Conservation (phyloP, 2,113 vertebrate genomes). For the Nothocercus nigrocapillus region DNA sequence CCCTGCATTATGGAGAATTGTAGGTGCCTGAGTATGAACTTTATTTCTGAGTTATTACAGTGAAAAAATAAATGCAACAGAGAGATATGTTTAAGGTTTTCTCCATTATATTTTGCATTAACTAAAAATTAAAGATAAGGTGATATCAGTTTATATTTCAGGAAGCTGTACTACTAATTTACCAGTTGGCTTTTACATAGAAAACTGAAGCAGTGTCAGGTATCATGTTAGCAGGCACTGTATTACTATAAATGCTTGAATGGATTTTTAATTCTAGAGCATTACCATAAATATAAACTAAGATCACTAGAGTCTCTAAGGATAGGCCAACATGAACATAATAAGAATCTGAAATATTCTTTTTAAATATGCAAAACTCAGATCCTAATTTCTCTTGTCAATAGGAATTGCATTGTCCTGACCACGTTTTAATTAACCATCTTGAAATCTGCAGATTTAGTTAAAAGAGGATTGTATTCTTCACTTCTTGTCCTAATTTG, state of each 20-base stretch:
- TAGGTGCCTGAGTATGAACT: neutral
- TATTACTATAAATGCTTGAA: neutral
- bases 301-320: neutral
- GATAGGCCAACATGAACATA: neutral
- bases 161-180: neutral
- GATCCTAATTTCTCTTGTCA: constrained; percentile 31
- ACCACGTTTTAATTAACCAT: constrained; percentile 3
- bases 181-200: neutral
- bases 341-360: constrained; percentile 12
- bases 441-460: constrained; percentile 1
- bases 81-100: neutral
- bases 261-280: constrained; percentile 5
- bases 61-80: neutral
- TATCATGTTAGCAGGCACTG: neutral
- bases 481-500: neutral
- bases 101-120: neutral
- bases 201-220: neutral
- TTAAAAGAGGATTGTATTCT: constrained; percentile 1
- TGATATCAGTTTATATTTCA: neutral
- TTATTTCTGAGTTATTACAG: neutral
- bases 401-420: constrained; percentile 13
- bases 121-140: constrained; percentile 12
- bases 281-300: constrained; percentile 14
- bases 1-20: neutral
- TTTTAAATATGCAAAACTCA: neutral